phyloP scores from a whole-genome alignment of 2,888 invertebrate genomes.

The Eupithecia centaureata region DNA sequence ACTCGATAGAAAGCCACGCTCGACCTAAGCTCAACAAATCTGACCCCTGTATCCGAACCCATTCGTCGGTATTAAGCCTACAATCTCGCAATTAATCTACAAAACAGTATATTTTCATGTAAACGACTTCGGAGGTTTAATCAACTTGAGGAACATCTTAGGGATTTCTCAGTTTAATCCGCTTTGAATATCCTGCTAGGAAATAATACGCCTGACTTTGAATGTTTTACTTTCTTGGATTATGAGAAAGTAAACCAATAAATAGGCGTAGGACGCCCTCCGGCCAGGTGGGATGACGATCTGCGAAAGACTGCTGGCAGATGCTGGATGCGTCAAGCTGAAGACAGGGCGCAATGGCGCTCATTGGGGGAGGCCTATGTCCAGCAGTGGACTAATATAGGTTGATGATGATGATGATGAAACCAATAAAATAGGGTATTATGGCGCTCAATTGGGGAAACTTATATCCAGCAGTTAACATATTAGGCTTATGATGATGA shows the following conservation, averaged over 20 bases:
- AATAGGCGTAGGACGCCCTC: too few species aligned
- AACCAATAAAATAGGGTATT: too few species aligned
- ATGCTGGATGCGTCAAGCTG: too few species aligned
- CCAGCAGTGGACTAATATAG: too few species aligned
- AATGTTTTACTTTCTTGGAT: constrained; percentile 11
- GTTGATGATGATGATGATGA: too few species aligned
- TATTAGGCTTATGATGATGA: too few species aligned
- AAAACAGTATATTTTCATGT: constrained; percentile 39
- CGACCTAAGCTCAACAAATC: constrained; percentile 14
- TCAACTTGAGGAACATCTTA: constrained; percentile 32
- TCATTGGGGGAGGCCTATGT: too few species aligned
- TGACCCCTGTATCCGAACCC: constrained; percentile 6
- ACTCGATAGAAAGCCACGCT: constrained; percentile 2
- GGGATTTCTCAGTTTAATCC: constrained; percentile 28
- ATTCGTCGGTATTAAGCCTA: constrained; percentile 5
- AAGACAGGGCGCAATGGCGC: too few species aligned
- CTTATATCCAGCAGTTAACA: too few species aligned
- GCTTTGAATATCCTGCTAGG: constrained; percentile 9
- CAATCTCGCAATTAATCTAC: constrained; percentile 29
- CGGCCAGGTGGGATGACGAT: too few species aligned
- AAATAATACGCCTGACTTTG: constrained; percentile 5
- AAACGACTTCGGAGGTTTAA: constrained; percentile 39
- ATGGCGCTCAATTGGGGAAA: too few species aligned
- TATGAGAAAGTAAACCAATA: neutral
- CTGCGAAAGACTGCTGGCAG: too few species aligned